Percentiles rank a stretch among this genome's conserved stretches.
Conservation (phyloP, 2,888 invertebrate species). For the Sylvicola fuscatus region DNA sequence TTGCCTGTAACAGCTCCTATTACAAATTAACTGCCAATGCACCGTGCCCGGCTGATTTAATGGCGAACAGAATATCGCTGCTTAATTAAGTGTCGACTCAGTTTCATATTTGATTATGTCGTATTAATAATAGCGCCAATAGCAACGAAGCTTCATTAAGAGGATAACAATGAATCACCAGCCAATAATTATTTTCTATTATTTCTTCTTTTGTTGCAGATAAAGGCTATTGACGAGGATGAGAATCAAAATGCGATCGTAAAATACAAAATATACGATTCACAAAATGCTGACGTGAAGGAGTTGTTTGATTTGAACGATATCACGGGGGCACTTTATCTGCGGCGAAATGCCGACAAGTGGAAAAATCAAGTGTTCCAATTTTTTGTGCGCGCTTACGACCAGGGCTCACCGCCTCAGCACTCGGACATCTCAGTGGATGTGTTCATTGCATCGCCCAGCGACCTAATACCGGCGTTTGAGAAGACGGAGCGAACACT, state of each 20-base stretch:
- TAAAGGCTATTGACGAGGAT: slow-evolving; percentile 59
- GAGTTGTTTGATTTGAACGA: slow-evolving; percentile 56
- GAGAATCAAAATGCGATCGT: slow-evolving; percentile 49
- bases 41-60: no score
- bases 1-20: no score
- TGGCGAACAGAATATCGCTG: no score
- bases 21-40: no score
- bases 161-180: no score
- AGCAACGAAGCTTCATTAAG: no score
- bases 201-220: slow-evolving; percentile 18
- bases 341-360: slow-evolving; percentile 37
- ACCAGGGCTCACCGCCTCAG: slow-evolving; percentile 52
- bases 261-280: slow-evolving; percentile 58
- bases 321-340: slow-evolving; percentile 48
- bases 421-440: slow-evolving; percentile 67
- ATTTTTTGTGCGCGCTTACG: slow-evolving; percentile 75
- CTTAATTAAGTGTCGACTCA: no score
- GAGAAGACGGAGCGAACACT: slow-evolving; percentile 53
- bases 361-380: slow-evolving; percentile 59
- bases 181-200: no score
- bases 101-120: no score
- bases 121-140: no score
- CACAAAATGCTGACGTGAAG: slow-evolving; percentile 35
- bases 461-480: slow-evolving; percentile 50
- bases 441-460: slow-evolving; percentile 51